These are phyloP conservation scores for Orgyia antiqua DNA, from an alignment of 2,888 invertebrate species.

Conservation along the genomic window DNA sequence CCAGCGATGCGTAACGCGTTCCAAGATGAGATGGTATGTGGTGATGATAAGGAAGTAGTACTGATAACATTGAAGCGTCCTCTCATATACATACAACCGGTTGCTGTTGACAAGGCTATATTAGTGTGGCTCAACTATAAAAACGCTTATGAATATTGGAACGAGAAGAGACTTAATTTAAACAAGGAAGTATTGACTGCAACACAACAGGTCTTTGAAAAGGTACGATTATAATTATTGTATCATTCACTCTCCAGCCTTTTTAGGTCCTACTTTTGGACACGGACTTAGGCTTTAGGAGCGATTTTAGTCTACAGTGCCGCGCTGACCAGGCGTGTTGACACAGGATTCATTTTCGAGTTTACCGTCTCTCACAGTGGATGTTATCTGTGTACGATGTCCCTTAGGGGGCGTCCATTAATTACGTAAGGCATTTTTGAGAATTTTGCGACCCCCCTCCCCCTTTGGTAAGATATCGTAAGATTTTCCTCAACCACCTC, in stretches of 20 bases:
- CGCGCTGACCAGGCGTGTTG: too few relatives aligned
- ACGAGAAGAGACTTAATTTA: conserved; percentile 93
- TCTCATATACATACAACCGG: conserved; percentile 96
- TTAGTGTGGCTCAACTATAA: conserved; percentile 99
- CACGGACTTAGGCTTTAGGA: background rate
- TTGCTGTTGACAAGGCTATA: conserved; percentile 98
- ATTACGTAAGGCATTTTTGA: too few relatives aligned
- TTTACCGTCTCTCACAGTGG: too few relatives aligned
- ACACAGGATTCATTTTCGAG: too few relatives aligned
- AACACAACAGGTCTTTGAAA: conserved; percentile 81
- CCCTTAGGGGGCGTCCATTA: too few relatives aligned
- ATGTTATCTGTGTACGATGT: too few relatives aligned
- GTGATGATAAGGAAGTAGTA: conserved; percentile 90
- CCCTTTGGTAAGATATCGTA: too few relatives aligned
- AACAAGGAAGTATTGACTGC: conserved; percentile 91
- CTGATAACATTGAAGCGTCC: conserved; percentile 95
- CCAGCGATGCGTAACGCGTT: conserved; percentile 86
- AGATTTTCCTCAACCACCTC: too few relatives aligned
- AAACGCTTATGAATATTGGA: conserved; percentile 99
- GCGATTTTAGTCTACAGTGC: too few relatives aligned
- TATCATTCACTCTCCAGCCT: background rate
- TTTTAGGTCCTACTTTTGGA: background rate
- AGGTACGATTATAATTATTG: conserved; percentile 36
- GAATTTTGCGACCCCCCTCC: too few relatives aligned
- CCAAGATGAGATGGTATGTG: conserved; percentile 93